Evolutionary conservation across 2,113 vertebrate species (phyloP).

Genomic region (Scopus umbretta): DNA sequence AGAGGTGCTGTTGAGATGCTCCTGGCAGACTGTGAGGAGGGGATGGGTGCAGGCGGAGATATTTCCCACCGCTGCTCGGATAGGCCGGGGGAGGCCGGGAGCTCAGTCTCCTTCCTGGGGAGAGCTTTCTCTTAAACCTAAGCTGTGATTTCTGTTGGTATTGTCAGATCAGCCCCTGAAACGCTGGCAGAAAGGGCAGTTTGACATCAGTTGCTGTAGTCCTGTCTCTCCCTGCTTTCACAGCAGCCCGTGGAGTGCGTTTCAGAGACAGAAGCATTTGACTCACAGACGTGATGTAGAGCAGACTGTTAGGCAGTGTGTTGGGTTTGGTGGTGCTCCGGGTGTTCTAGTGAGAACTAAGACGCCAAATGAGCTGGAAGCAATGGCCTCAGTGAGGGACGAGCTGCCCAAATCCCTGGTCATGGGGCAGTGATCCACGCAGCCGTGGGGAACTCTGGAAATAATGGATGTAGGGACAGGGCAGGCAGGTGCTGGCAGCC

Average conservation of each 20-base stretch:
- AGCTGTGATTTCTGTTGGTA: background rate
- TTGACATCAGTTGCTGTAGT: conserved; percentile 8
- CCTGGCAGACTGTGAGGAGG: background rate
- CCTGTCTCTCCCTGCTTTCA: background rate
- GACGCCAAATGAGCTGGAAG: background rate
- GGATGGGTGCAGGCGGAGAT: background rate
- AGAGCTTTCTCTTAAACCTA: background rate
- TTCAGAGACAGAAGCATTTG: background rate
- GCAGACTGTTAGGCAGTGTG: background rate
- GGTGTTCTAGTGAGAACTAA: background rate
- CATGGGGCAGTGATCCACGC: background rate
- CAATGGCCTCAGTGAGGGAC: background rate
- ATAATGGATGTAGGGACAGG: background rate
- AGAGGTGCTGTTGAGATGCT: background rate
- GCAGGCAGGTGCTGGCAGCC: background rate
- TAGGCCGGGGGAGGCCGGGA: background rate
- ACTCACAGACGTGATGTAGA: background rate
- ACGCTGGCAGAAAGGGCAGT: background rate
- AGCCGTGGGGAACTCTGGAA: background rate
- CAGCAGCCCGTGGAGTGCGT: background rate
- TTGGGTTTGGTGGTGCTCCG: background rate
- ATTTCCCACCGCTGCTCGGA: background rate
- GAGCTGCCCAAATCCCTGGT: background rate
- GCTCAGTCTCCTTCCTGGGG: background rate
- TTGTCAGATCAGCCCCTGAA: background rate